Base-by-base conservation (phyloP, 2,113 vertebrate species). In the Oncorhynchus kisutch region DNA sequence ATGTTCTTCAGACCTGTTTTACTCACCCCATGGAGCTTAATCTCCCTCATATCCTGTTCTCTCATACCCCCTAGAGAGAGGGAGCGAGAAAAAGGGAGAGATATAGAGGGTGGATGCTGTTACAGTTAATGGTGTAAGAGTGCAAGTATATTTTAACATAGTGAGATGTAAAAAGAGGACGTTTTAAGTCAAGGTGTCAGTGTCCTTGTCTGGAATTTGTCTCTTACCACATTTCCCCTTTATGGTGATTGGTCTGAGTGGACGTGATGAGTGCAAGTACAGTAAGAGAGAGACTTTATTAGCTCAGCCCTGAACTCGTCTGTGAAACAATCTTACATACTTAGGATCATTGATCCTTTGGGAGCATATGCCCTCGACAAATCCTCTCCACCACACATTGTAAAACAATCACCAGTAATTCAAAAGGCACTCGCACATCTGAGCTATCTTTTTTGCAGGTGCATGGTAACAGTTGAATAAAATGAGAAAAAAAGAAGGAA, bases 11-110 rank as follows among this genome's bases (percentile, higher is more conserved):
- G 86, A 18, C 94, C 94, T 12, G 75, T 57, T 31, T 83, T 88
- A 66, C 90, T 94, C 75, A 95, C 89, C 2, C 94, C 94, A 25
- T 94, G 93, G 70, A 95, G 92, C 86, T 94, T 94, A 67, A 95
- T 94, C 82, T 93, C 89, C n/a, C 78, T 86, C 89, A 94, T 92
- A 71, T 94, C 91, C 86, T 92, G 91, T 84, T 95, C 94, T 79
- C 89, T 92, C 94, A 95, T 95, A 75, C 94, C 94, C 75, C 92
- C 94, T 95, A 83, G 18, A 71, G 18, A 60, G 0, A 62, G 39
- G 9, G 9, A 45, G 39, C 0, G 39, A 45, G 11, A 78, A 22
- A 18, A 31, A 68, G 24, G 16, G 65, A 29, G 65, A n/a, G 59
- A 22, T 62, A n/a, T n/a, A 22, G 54, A 57, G 39, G 9, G 51